A percentile compares a stretch with the other conserved stretches of the same genome.
These are phyloP conservation scores for Antheraea yamamai DNA, from an alignment of 2,888 invertebrate genomes.

Conservation along the genomic window DNA sequence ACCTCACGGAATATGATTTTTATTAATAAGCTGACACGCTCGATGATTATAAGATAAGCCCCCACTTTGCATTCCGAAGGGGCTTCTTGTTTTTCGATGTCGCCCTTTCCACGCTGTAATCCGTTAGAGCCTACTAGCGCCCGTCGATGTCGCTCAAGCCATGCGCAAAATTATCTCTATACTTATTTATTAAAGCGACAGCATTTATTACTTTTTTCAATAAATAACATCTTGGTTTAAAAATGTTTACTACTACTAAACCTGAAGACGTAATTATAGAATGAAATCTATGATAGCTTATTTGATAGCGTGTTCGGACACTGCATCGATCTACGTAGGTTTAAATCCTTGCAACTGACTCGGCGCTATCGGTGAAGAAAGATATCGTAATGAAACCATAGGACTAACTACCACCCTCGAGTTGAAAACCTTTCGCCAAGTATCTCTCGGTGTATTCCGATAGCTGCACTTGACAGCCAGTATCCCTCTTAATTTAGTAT, in stretches of 20 bases:
- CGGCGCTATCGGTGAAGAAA: too few species aligned
- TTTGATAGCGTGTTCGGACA: too few species aligned
- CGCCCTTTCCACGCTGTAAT: conserved; percentile 61
- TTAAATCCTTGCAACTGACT: too few species aligned
- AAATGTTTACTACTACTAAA: not conserved
- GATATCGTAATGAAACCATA: too few species aligned
- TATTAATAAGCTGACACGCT: conserved; percentile 83
- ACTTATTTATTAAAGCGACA: conserved; percentile 28
- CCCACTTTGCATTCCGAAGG: conserved; percentile 79
- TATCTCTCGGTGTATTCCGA: too few species aligned
- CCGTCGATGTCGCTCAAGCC: conserved; percentile 39
- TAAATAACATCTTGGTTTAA: not conserved
- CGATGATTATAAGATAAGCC: conserved; percentile 82
- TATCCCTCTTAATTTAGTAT: too few species aligned
- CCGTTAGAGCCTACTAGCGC: conserved; percentile 60
- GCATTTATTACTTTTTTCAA: conserved; percentile 7
- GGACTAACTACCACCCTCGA: too few species aligned
- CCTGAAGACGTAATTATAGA: not conserved
- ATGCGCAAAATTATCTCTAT: conserved; percentile 49
- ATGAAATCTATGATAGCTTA: too few species aligned
- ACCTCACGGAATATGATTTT: conserved; percentile 81
- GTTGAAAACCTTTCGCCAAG: too few species aligned
- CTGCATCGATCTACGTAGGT: too few species aligned
- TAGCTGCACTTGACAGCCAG: too few species aligned
- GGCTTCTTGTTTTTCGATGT: conserved; percentile 71